Evolutionary conservation across 1,140 invertebrate species (phyloP).

Genomic region (Goniozus legneri): DNA sequence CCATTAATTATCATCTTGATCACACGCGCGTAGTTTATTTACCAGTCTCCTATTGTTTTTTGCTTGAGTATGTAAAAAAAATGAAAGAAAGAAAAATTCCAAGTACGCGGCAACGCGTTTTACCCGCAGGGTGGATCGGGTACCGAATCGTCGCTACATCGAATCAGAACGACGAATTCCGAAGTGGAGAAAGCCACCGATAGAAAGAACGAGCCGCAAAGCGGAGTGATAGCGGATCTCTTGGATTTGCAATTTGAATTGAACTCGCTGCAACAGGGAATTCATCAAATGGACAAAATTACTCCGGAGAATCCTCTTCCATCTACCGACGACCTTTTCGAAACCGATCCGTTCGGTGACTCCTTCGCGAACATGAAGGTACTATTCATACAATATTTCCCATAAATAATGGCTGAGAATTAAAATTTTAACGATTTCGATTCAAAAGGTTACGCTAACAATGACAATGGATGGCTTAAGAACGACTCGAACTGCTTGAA

Average conservation of each 20-base stretch:
- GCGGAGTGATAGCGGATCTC: conserved; percentile 71
- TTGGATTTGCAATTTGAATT: conserved; percentile 92
- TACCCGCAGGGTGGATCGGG: conserved; percentile 43
- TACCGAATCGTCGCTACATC: conserved; percentile 43
- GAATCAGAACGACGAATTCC: conserved; percentile 29
- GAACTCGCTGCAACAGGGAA: conserved; percentile 81
- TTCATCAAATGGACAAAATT: conserved; percentile 82
- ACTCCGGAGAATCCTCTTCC: conserved; percentile 68
- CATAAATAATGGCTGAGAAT: too few relatives aligned
- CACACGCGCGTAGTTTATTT: too few relatives aligned
- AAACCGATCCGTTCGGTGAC: conserved; percentile 72
- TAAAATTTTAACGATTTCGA: too few relatives aligned
- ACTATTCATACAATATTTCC: too few relatives aligned
- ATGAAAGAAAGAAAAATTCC: too few relatives aligned
- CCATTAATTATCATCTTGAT: too few relatives aligned
- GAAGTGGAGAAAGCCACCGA: conserved; percentile 39
- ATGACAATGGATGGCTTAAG: too few relatives aligned
- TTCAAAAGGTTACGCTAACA: conserved; percentile 6
- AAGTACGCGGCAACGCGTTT: background rate
- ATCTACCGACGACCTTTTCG: conserved; percentile 58
- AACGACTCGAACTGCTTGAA: too few relatives aligned
- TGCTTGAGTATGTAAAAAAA: too few relatives aligned
- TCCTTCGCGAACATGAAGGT: conserved; percentile 72
- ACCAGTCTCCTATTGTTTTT: too few relatives aligned
- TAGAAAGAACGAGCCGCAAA: conserved; percentile 44